phyloP scores from a whole-genome alignment of 2,797 vertebrate genomes.

The Eleutherodactylus coqui region DNA sequence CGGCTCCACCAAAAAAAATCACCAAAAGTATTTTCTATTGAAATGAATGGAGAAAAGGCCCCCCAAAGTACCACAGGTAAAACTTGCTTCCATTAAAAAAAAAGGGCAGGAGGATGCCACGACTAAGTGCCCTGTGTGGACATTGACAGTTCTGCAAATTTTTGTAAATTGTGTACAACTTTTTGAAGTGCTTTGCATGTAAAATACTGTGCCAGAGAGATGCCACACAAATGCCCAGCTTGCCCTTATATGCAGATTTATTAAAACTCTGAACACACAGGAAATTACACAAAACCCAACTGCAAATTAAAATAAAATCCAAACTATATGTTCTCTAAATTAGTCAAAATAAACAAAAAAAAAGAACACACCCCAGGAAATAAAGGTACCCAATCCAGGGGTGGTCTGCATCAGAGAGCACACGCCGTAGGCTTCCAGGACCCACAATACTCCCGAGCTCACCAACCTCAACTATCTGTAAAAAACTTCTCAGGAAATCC shows the following conservation, averaged over 20 bases:
- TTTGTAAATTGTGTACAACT: too few species aligned
- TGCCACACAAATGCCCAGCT: background rate
- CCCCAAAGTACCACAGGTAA: background rate
- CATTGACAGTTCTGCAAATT: too few species aligned
- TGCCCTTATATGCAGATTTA: background rate
- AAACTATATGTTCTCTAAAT: background rate
- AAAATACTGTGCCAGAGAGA: background rate
- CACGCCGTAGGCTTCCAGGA: background rate
- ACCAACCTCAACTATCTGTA: conserved; percentile 32
- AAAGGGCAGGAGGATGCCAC: too few species aligned
- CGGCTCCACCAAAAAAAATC: too few species aligned
- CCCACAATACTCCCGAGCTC: background rate
- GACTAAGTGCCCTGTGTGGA: background rate
- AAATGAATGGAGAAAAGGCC: too few species aligned
- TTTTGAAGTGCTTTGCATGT: background rate
- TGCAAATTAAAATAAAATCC: background rate
- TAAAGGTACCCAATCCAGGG: background rate
- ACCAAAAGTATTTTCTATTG: too few species aligned
- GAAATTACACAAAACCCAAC: background rate
- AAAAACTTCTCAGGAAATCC: conserved; percentile 59
- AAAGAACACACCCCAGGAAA: background rate
- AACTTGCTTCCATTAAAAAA: background rate
- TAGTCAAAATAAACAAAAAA: background rate
- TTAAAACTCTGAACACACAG: background rate
- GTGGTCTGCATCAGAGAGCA: conserved; percentile 22